Evolutionary conservation across 2,113 vertebrate species (phyloP).

Genomic region (Larimichthys polyactis): DNA sequence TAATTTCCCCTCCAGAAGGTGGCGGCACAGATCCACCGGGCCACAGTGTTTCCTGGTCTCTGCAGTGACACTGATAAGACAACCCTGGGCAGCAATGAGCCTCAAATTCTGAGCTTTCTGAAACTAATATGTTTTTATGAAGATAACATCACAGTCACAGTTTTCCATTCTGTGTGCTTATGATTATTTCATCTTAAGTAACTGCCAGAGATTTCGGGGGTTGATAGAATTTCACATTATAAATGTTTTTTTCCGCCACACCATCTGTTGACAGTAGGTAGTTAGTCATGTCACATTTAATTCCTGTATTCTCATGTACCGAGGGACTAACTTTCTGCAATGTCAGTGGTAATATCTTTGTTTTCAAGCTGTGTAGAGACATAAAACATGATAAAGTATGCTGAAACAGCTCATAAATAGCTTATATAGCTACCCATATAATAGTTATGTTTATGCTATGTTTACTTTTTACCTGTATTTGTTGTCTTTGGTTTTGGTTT

Average conservation of each 20-base stretch:
- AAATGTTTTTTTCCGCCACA: too few relatives aligned
- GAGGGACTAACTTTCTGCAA: neutral
- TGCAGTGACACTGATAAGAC: neutral
- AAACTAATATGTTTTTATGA: neutral
- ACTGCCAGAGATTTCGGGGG: neutral
- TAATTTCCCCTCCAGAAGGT: slow-evolving; percentile 25
- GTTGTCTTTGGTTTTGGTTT: too few relatives aligned
- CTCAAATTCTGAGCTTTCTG: neutral
- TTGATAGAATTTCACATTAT: neutral
- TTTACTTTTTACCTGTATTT: too few relatives aligned
- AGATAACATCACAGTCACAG: neutral
- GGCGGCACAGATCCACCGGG: neutral
- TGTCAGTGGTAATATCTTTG: too few relatives aligned
- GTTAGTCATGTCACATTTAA: neutral
- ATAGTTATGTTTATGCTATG: too few relatives aligned
- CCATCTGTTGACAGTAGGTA: slow-evolving; percentile 1
- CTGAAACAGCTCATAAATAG: too few relatives aligned
- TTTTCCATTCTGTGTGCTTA: neutral
- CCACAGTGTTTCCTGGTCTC: neutral
- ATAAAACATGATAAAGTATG: too few relatives aligned
- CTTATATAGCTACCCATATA: too few relatives aligned
- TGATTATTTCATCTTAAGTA: too few relatives aligned
- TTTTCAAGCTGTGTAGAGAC: too few relatives aligned
- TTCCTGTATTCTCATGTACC: neutral
- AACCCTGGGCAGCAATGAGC: neutral